Conservation (phyloP, 2,797 vertebrate species). For the Neosilurus mollespiculum region DNA sequence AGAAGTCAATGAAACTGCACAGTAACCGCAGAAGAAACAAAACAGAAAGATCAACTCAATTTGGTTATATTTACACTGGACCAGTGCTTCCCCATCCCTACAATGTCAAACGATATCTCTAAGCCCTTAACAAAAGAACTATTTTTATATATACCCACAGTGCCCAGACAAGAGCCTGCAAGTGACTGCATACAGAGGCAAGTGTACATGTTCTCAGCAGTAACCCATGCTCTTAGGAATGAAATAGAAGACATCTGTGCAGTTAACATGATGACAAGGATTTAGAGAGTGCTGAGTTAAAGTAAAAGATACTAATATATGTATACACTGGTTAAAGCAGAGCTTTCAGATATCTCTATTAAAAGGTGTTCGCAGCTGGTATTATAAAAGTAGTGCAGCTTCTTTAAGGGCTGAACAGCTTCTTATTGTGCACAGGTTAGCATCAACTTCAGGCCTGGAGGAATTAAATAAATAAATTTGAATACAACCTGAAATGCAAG, state of each 20-base stretch:
- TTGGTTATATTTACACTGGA: slow-evolving; percentile 39
- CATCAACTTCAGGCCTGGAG: no score
- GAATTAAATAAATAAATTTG: no score
- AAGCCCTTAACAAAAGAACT: slow-evolving; percentile 26
- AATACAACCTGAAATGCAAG: no score
- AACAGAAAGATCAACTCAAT: slow-evolving; percentile 49
- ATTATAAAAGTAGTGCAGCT: no score
- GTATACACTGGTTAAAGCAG: no score
- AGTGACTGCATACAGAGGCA: slow-evolving; percentile 13
- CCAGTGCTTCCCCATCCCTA: neutral
- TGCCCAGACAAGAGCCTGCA: slow-evolving; percentile 1
- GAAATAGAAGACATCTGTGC: neutral
- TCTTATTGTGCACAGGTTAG: no score
- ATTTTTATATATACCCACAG: slow-evolving; percentile 8
- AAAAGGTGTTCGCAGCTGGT: no score
- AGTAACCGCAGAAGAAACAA: slow-evolving; percentile 30
- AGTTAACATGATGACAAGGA: slow-evolving; percentile 12
- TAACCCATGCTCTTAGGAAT: neutral
- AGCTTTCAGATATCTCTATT: no score
- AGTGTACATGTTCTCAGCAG: neutral
- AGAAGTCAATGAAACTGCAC: slow-evolving; percentile 53
- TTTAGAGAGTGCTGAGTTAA: neutral
- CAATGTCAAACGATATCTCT: slow-evolving; percentile 24
- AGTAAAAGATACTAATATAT: neutral
- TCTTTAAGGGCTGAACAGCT: no score